Percentiles rank a stretch among this genome's conserved stretches.
Conservation (phyloP, 2,797 vertebrate species). For the Enteromius treurensis region DNA sequence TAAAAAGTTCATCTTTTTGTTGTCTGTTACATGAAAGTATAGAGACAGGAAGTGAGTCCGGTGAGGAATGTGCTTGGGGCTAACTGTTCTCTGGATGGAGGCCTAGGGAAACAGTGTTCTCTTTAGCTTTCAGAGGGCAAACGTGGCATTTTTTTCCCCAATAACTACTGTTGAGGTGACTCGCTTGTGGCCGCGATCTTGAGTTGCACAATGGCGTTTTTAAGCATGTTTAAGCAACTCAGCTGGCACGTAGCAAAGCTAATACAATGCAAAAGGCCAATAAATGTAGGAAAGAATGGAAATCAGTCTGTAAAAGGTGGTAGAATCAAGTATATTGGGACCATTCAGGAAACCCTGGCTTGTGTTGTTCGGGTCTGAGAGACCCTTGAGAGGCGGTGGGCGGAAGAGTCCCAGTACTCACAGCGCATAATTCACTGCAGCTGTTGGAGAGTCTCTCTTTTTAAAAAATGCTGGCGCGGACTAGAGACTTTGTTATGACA, state of each 20-base stretch:
- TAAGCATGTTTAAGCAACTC: conserved; percentile 8
- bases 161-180: conserved; percentile 43
- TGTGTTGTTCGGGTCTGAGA: conserved; percentile 56
- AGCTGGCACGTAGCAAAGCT: conserved; percentile 15
- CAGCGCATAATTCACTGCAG: conserved; percentile 62
- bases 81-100: conserved; percentile 57
- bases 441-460: conserved; percentile 58
- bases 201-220: conserved; percentile 16
- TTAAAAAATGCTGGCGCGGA: conserved; percentile 51
- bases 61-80: conserved; percentile 55
- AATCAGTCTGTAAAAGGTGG: conserved; percentile 37
- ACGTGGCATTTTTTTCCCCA: conserved; percentile 53
- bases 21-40: conserved; percentile 52
- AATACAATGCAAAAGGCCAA: conserved; percentile 34
- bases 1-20: conserved; percentile 56
- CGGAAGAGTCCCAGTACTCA: conserved; percentile 59
- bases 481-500: conserved; percentile 63
- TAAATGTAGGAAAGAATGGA: conserved; percentile 36
- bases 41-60: conserved; percentile 53
- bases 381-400: conserved; percentile 60
- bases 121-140: conserved; percentile 52
- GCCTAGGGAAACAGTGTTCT: conserved; percentile 61
- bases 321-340: conserved; percentile 46
- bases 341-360: conserved; percentile 44
- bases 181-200: conserved; percentile 1